A percentile compares a stretch with the other conserved stretches of the same genome.
phyloP scores from a whole-genome alignment of 2,797 vertebrate species.

The Dryobates pubescens region DNA sequence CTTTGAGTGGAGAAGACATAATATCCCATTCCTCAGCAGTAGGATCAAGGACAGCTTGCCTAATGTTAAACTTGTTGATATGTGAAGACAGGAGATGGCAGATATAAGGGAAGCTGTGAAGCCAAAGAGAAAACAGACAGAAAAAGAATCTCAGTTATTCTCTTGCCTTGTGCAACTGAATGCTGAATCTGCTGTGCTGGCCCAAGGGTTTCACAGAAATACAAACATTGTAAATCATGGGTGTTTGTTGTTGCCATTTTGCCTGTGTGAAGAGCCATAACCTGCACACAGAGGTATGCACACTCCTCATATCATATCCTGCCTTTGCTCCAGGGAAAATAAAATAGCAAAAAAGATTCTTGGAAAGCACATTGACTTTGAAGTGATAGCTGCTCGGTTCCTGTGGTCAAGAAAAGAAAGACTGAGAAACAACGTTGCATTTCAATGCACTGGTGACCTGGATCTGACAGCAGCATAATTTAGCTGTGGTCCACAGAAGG shows the following conservation, averaged over 20 bases:
- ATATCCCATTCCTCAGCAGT: not conserved
- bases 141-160: not conserved
- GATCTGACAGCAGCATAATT: not conserved
- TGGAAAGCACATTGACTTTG: not conserved
- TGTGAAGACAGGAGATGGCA: not conserved
- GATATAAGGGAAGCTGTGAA: slow-evolving; percentile 22
- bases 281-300: not conserved
- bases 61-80: not conserved
- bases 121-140: slow-evolving; percentile 4
- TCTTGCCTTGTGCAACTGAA: not conserved
- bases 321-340: not conserved
- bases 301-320: not conserved
- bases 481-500: not conserved
- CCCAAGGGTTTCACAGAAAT: not conserved
- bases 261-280: not conserved
- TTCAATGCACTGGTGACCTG: not conserved
- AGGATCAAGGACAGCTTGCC: not conserved
- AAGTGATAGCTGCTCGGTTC: not conserved
- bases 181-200: not conserved
- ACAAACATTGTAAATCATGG: not conserved
- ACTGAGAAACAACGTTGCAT: not conserved
- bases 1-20: not conserved
- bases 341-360: not conserved
- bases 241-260: not conserved
- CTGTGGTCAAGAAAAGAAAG: not conserved